Conservation (phyloP, 2,113 vertebrate species). For the Danionella cerebrum region DNA sequence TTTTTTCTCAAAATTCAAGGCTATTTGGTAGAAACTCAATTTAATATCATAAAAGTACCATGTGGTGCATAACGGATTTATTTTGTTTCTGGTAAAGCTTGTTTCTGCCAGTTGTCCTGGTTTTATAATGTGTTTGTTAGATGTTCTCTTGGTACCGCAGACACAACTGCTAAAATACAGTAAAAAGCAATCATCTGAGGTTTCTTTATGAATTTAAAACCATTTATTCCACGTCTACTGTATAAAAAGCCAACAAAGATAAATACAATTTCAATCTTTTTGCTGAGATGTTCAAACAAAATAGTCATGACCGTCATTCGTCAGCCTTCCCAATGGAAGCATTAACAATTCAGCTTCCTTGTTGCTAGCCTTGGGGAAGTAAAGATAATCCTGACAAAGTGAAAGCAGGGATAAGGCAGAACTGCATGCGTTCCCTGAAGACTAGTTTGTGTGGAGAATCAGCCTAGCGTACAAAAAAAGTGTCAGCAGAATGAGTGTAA, state of each 20-base stretch:
- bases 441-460: neutral
- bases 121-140: neutral
- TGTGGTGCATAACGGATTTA: neutral
- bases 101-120: neutral
- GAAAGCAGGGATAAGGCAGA: neutral
- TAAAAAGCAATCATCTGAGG: too few species aligned
- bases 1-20: neutral
- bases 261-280: neutral
- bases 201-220: neutral
- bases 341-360: neutral
- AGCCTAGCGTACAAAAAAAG: neutral
- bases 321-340: neutral
- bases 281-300: neutral
- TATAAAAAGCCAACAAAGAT: neutral
- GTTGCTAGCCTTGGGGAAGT: neutral
- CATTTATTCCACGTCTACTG: neutral
- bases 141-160: neutral
- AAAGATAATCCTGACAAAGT: neutral
- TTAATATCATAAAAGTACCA: too few species aligned
- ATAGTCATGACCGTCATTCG: neutral
- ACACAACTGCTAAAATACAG: neutral
- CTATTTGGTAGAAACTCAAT: too few species aligned
- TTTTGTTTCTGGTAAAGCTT: neutral
- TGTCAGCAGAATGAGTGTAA: constrained; percentile 10
- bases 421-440: neutral